phyloP scores from a whole-genome alignment of 1,140 invertebrate species.

The Calosoma granatense region DNA sequence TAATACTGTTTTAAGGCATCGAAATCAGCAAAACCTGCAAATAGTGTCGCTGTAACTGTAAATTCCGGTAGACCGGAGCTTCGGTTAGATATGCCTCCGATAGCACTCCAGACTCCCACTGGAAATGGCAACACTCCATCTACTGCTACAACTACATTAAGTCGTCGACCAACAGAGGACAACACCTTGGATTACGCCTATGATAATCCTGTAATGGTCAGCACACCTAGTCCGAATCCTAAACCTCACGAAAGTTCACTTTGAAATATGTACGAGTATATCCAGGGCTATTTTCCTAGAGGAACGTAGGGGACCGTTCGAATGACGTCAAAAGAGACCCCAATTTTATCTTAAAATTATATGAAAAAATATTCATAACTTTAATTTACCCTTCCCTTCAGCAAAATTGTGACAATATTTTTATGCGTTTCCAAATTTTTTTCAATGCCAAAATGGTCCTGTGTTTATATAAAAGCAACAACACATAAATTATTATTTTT shows the following conservation, averaged over 20 bases:
- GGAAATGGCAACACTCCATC: constrained; percentile 25
- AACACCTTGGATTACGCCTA: constrained; percentile 57
- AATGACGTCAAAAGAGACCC: no score
- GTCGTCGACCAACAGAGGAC: constrained; percentile 48
- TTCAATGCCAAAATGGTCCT: no score
- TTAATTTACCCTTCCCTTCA: no score
- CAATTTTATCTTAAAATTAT: no score
- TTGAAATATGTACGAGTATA: no score
- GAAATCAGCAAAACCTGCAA: background rate
- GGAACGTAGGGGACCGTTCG: no score
- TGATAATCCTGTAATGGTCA: constrained; percentile 53
- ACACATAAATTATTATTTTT: no score
- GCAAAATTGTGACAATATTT: no score
- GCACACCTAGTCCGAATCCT: constrained; percentile 41
- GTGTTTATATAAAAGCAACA: no score
- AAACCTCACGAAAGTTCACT: constrained; percentile 3
- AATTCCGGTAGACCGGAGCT: constrained; percentile 23
- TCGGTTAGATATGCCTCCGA: constrained; percentile 24
- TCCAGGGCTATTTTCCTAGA: no score
- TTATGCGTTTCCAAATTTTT: no score
- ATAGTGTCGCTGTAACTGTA: background rate
- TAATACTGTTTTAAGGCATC: background rate
- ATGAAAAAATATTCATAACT: no score
- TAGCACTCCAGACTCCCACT: constrained; percentile 17
- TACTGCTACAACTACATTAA: constrained; percentile 30